Evolutionary conservation across 2,797 vertebrate genomes (phyloP).

Genomic region (Odontamblyopus lacepedii): DNA sequence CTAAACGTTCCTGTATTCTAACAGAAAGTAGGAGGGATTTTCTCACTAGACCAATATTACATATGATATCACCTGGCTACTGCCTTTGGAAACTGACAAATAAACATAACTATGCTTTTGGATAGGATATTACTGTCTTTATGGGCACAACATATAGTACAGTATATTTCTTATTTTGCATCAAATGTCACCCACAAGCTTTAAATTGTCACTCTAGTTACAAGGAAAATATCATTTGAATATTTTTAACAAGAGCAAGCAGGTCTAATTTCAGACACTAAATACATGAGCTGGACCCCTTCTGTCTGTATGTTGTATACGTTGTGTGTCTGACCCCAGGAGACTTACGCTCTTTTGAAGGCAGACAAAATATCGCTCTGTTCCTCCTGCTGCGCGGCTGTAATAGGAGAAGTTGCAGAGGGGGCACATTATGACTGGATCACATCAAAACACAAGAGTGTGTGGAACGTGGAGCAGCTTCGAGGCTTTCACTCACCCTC

Average conservation of each 20-base stretch:
- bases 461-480: slow-evolving; percentile 22
- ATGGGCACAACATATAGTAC: no score
- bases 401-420: slow-evolving; percentile 58
- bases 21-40: no score
- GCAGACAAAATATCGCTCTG: slow-evolving; percentile 74
- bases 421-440: slow-evolving; percentile 36
- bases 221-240: not conserved
- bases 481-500: slow-evolving; percentile 75
- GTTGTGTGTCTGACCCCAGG: slow-evolving; percentile 3
- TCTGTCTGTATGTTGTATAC: not conserved
- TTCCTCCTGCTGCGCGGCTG: slow-evolving; percentile 66
- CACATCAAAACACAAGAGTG: slow-evolving; percentile 35
- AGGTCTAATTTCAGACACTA: not conserved
- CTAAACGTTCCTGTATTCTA: no score
- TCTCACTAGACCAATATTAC: no score
- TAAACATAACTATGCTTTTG: no score
- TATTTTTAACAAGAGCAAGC: not conserved
- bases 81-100: no score
- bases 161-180: no score
- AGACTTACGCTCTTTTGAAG: slow-evolving; percentile 80
- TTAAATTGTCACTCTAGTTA: not conserved
- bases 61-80: no score
- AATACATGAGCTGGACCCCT: not conserved
- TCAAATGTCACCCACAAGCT: not conserved
- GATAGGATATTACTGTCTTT: no score